Evolutionary conservation across 2,797 vertebrate genomes (phyloP).

Genomic region (Gallinago solitaria): DNA sequence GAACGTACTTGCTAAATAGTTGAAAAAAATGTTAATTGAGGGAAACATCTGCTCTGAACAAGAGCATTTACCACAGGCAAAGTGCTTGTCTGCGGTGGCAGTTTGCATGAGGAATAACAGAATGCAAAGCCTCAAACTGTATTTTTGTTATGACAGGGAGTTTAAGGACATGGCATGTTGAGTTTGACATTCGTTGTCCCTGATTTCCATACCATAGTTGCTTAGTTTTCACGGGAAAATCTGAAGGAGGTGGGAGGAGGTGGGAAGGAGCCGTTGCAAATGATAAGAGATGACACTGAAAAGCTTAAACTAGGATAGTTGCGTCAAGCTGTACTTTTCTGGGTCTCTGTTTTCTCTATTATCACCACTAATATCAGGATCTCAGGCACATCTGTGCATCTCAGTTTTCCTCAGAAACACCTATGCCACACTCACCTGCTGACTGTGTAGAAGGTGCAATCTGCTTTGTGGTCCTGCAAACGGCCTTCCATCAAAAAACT

Average conservation of each 20-base stretch:
- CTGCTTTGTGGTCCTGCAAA: not conserved
- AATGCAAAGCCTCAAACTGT: slow-evolving; percentile 22
- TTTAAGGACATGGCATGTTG: slow-evolving; percentile 37
- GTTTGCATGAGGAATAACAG: slow-evolving; percentile 57
- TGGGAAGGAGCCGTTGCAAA: slow-evolving; percentile 22
- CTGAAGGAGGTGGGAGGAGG: slow-evolving; percentile 42
- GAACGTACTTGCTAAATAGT: slow-evolving; percentile 61
- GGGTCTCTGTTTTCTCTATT: not conserved
- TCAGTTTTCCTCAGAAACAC: not conserved
- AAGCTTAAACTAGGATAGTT: slow-evolving; percentile 7
- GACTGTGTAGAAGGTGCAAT: not conserved
- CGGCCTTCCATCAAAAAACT: not conserved
- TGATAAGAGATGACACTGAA: slow-evolving; percentile 13
- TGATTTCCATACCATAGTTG: slow-evolving; percentile 54
- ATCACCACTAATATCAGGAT: not conserved
- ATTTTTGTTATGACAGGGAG: slow-evolving; percentile 43
- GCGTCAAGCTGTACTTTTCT: not conserved
- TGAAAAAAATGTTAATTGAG: slow-evolving; percentile 71
- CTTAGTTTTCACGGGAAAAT: slow-evolving; percentile 43
- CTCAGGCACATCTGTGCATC: not conserved
- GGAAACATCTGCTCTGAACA: slow-evolving; percentile 71
- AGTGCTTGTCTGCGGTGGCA: slow-evolving; percentile 62
- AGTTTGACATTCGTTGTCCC: slow-evolving; percentile 38
- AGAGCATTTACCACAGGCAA: slow-evolving; percentile 70
- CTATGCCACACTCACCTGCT: not conserved